phyloP scores from a whole-genome alignment of 2,888 invertebrate genomes.

The Erannis defoliaria region DNA sequence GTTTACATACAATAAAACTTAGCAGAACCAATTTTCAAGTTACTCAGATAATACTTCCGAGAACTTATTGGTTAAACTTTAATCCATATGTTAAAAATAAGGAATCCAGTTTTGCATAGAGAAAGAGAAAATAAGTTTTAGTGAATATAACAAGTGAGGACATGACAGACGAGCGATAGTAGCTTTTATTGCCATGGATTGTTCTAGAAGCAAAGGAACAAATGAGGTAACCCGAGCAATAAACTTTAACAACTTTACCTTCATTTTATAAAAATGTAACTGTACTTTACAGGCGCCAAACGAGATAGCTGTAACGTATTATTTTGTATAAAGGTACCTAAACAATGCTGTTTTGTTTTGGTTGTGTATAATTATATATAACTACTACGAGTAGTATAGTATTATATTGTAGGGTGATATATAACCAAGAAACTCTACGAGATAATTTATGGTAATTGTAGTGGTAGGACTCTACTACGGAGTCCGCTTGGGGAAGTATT shows the following conservation, averaged over 20 bases:
- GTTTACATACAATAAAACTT: conserved; percentile 55
- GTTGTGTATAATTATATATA: too few species aligned
- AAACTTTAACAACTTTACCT: conserved; percentile 62
- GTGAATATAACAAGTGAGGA: conserved; percentile 53
- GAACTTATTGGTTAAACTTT: conserved; percentile 48
- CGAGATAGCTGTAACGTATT: conserved; percentile 42
- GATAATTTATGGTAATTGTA: too few species aligned
- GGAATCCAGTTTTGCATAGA: conserved; percentile 17
- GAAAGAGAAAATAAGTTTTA: not conserved
- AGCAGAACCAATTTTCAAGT: conserved; percentile 38
- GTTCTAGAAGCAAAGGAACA: conserved; percentile 40
- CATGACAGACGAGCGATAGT: conserved; percentile 41
- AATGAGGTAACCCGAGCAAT: conserved; percentile 59
- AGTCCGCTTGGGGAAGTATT: too few species aligned
- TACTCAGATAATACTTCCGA: conserved; percentile 48
- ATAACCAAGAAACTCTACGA: too few species aligned
- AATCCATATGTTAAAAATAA: conserved; percentile 39
- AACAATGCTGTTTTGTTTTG: too few species aligned
- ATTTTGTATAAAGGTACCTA: conserved; percentile 28
- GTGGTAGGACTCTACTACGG: too few species aligned
- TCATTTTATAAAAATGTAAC: conserved; percentile 61
- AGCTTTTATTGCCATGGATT: conserved; percentile 32
- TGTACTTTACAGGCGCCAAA: conserved; percentile 47
- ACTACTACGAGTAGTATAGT: too few species aligned
- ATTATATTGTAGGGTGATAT: too few species aligned